Evolutionary conservation across 2,888 invertebrate genomes (phyloP), one percentile per base, ranked within the genome.

Genomic region (Ochropleura leucogaster): DNA sequence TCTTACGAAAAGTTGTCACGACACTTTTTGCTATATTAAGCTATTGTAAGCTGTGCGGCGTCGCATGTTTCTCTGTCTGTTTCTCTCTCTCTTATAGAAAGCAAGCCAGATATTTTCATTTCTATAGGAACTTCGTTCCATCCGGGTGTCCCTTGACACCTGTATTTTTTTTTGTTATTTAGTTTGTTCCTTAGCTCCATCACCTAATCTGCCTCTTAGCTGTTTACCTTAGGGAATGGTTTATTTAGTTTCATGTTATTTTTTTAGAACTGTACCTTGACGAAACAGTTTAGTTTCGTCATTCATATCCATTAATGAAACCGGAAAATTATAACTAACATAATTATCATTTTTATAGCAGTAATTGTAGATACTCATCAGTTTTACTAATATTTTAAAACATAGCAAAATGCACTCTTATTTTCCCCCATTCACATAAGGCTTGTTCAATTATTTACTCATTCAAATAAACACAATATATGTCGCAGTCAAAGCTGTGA

Each of bases 371-470:
- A 44, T 71, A 20, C 18, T 30, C 2, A 20, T 71, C 49, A 30
- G 14, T 49, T 49, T 12, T 44, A 49, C 1, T 4, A 47, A 47
- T 14, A 71, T 30, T 18, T n/a, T 18, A 40, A 49, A 30, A 16
- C 72, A 71, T 60, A 20, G n/a, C 40, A 73, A 46, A n/a, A 53
- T 42, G 53, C n/a, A 66, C 14, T 3, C 9, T 40, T 4, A 40
- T 40, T 18, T 14, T 9, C 4, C 18, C 1, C 16, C 40, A 40
- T 40, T 40, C 40, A 18, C 20, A 10, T 10, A 55, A 55, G 20
- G 10, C 10, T 10, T 20, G 2, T 10, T 55, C 1, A 20, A 1
- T 20, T n/a, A n/a, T 55, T 20, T 55, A 55, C 10, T 10, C 1
- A 4, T 55, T 55, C 5, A 20, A 55, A 55, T 53, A 53, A 51